Evolutionary conservation across 2,888 invertebrate genomes (phyloP).

Genomic region (Mystacides longicornis): DNA sequence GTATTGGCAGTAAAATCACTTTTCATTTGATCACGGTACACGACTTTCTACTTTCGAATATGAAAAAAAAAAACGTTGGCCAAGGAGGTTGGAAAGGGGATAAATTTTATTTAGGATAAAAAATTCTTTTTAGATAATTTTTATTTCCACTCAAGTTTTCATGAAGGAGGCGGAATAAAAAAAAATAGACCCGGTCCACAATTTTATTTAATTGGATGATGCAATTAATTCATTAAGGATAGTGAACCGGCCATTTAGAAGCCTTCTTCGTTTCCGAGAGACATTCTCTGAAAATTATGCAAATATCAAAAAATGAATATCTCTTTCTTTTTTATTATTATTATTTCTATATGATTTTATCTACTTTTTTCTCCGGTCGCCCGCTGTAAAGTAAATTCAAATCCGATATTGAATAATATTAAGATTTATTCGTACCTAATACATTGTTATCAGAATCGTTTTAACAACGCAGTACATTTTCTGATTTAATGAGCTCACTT

Average conservation of each 20-base stretch:
- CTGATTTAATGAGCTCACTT: too few relatives aligned
- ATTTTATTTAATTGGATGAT: slow-evolving; percentile 12
- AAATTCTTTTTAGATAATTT: neutral
- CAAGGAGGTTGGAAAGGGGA: too few relatives aligned
- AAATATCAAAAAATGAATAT: neutral
- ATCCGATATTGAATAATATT: too few relatives aligned
- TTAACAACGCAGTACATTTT: too few relatives aligned
- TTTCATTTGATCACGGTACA: too few relatives aligned
- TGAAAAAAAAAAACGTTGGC: too few relatives aligned
- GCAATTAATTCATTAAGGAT: slow-evolving; percentile 12
- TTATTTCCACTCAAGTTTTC: neutral
- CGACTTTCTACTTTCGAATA: too few relatives aligned
- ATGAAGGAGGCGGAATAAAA: neutral
- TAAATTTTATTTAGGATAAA: too few relatives aligned
- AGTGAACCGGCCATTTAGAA: neutral
- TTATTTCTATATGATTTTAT: neutral
- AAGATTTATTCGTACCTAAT: too few relatives aligned
- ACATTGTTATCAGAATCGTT: too few relatives aligned
- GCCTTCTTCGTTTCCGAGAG: neutral
- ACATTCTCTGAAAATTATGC: neutral
- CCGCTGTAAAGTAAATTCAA: too few relatives aligned
- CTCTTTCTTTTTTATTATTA: neutral
- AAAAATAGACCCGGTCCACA: neutral
- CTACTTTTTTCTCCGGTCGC: neutral
- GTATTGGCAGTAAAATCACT: too few relatives aligned